Base-by-base conservation (phyloP, 2,888 invertebrate species). In the Monopis laevigella region DNA sequence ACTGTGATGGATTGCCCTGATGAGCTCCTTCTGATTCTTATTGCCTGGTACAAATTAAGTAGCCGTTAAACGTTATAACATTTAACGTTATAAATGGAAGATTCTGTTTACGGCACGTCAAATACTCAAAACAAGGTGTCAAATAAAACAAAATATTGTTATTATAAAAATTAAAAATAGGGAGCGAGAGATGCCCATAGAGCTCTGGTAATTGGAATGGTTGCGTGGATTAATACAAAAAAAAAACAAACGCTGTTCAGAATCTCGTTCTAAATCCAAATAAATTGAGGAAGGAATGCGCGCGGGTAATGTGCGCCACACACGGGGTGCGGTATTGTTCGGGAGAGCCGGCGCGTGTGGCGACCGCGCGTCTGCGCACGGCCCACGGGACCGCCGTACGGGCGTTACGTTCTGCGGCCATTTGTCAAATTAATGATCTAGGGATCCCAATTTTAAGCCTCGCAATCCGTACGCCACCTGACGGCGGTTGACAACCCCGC, bases 381-480 rank as follows among this genome's bases (percentile, higher is more conserved):
- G 19, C 21, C 16, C 32, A 24, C 27, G 26, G 30, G 38, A 17
- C 18, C 39, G 29, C 40, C 40, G 24, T 58, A 56, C 58, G 32
- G 32, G 32, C 32, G 56, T 56, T 57, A 55, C 58, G 51, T 55
- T 54, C 54, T 44, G 44, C 48, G 52, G 50, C 59, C 71, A 72
- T 77, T 72, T 74, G 71, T 74, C 73, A 73, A 69, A 66, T 64
- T 73, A 73, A 77, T 71, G 70, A 68, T 58, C 62, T 58, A 58
- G 59, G 65, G 63, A 64, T 69, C 56, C 57, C 65, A 64, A 63
- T 66, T 72, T 67, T 57, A 60, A 58, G 46, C 44, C 46, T 41
- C 46, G 50, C 46, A 43, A 45, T 44, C 42, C 45, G 42, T 29
- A n/a, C 27, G 13, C 40, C 40, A 40, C 40, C 40, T 40, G 40